Evolutionary conservation across 2,888 invertebrate species (phyloP), one percentile per base, ranked within the genome.

Genomic region (Apotomis capreana): DNA sequence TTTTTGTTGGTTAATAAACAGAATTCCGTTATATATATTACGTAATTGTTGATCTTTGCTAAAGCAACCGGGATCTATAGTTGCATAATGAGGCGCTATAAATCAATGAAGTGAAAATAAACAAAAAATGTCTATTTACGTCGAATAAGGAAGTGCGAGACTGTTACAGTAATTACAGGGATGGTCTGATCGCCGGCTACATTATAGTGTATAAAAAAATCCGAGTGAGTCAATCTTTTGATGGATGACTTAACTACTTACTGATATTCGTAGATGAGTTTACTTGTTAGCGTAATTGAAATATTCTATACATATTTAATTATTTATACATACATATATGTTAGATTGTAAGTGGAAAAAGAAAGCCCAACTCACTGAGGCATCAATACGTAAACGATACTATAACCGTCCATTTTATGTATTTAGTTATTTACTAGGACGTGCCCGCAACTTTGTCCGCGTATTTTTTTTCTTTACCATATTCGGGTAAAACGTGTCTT

Each of bases 51-150:
- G 10, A 65, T 46, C 36, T 58, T 49, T 3, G 51, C n/a, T 15
- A n/a, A n/a, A 51, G 26, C 12, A 49, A 40, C 44, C 15, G 12
- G 40, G 10, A 40, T 8, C 13, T 15, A 13, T 40, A 58, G 51
- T 62, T 68, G 26, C 58, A 57, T 72, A 72, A 68, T 68, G 58
- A 72, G 62, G 62, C 57, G 62, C 68, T 68, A 59, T 72, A 68
- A 72, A 68, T 72, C 68, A 72, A 72, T 68, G 68, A 59, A 72
- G 72, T 72, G 72, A 68, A 68, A 68, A 72, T 72, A 51, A 37
- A 68, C 62, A 72, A 72, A 72, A 70, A 71, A 49, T 51, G n/a
- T 12, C 58, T 63, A 57, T 58, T 71, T 70, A 62, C 55, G 62
- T 54, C 58, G n/a, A 71, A 68, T 71, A 71, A 62, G 63, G 72